Evolutionary conservation across 2,888 invertebrate species (phyloP), one percentile per base, ranked within the genome.

Genomic region (Agrotis exclamationis): DNA sequence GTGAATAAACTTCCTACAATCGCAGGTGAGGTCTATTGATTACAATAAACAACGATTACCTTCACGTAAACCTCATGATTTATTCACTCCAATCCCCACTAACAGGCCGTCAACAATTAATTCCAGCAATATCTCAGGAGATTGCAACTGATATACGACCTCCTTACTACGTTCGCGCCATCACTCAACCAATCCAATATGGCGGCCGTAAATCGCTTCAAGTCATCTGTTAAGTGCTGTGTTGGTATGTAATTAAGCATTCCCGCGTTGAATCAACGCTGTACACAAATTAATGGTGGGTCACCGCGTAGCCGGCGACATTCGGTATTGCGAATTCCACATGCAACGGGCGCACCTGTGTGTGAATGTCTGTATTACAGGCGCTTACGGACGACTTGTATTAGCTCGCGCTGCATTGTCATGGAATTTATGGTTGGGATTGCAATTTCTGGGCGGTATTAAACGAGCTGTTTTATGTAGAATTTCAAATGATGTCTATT

Each of bases 181-280:
- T 85, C 82, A 82, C 70, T 85, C 85, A 85, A 76, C 66, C 77
- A 73, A 83, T 79, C 82, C 82, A 86, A 86, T 85, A 86, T 80
- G 82, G 74, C 80, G 50, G 60, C 66, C 80, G 82, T 88, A 86
- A 88, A 89, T 89, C 82, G 80, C 80, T 82, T 80, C 82, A 70
- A 87, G 84, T 85, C 88, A 84, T 84, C 76, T 80, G 84, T 71
- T 87, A 83, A 85, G 74, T 83, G 84, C 73, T 79, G 70, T 76
- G 81, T 84, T 84, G 83, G 82, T 80, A 81, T 84, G 87, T 88
- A 87, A 87, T 87, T 85, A 86, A 86, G 83, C 87, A 88, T 89
- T 84, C 87, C 85, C 67, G 73, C 78, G 76, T 85, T 85, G 83
- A 87, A 88, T 87, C 89, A 85, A 85, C 85, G 88, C 77, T 82